Conservation (phyloP, 2,888 invertebrate genomes). For the Pegoplata infirma region DNA sequence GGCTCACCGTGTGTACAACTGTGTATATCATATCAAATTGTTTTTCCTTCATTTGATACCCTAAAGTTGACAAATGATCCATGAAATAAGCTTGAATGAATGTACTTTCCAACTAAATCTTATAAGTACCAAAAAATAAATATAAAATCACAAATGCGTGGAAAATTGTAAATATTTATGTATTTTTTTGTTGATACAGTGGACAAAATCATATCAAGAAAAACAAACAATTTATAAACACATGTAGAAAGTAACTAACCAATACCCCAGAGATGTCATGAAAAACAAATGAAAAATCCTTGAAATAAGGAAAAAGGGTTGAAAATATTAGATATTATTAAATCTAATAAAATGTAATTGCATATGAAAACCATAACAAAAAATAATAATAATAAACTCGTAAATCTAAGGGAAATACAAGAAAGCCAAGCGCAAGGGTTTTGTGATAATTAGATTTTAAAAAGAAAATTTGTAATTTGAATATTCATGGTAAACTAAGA, state of each 20-base stretch:
- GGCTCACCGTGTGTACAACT: too few relatives aligned
- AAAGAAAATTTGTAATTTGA: conserved; percentile 43
- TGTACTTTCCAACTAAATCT: too few relatives aligned
- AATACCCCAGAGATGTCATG: conserved; percentile 32
- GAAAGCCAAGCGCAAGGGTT: conserved; percentile 28
- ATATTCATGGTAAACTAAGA: conserved; percentile 29
- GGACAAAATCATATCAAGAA: conserved; percentile 17
- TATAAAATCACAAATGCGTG: conserved; percentile 49
- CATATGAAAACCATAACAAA: conserved; percentile 47
- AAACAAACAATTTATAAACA: background rate
- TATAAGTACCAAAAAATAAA: conserved; percentile 10
- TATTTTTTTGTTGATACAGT: conserved; percentile 51
- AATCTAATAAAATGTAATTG: conserved; percentile 63
- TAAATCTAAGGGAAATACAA: conserved; percentile 36
- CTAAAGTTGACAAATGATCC: conserved; percentile 60
- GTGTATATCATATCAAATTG: background rate
- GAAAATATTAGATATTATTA: conserved; percentile 50
- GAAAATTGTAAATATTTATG: conserved; percentile 39
- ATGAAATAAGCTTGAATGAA: conserved; percentile 58
- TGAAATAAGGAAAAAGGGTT: conserved; percentile 46
- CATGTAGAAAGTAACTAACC: conserved; percentile 2
- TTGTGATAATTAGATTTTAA: conserved; percentile 38
- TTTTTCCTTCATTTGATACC: conserved; percentile 35
- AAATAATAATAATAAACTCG: conserved; percentile 33
- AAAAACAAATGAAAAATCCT: conserved; percentile 7